Evolutionary conservation across 2,888 invertebrate species (phyloP).

Genomic region (Agonum fuliginosum): DNA sequence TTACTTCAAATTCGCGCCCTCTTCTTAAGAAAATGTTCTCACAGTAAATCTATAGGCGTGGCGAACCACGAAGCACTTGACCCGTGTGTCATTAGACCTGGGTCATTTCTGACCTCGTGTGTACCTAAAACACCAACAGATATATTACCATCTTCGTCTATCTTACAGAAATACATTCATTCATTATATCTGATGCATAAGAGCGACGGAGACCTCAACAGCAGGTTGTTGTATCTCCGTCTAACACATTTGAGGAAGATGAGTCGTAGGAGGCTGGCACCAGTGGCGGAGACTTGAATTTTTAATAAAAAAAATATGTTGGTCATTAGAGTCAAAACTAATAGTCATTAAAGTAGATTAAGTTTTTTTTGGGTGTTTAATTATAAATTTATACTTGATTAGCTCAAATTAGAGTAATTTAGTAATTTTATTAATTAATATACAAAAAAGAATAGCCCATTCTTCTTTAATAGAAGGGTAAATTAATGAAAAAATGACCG

Average conservation of each 20-base stretch:
- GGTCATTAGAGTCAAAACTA: no score
- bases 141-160: background rate
- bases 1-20: no score
- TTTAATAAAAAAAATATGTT: no score
- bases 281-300: background rate
- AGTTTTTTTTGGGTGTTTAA: no score
- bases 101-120: constrained; percentile 62
- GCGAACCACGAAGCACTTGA: constrained; percentile 69
- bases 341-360: no score
- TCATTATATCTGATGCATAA: background rate
- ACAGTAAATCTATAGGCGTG: constrained; percentile 68
- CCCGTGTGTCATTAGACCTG: constrained; percentile 70
- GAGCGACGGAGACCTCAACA: background rate
- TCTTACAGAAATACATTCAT: background rate
- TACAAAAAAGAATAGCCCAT: background rate
- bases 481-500: no score
- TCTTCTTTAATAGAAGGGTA: background rate
- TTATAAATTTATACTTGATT: no score
- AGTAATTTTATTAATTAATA: no score
- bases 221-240: background rate
- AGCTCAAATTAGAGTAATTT: no score
- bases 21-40: no score
- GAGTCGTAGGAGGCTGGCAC: background rate
- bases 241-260: background rate
- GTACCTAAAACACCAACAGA: constrained; percentile 57